Base-by-base conservation (phyloP, 2,888 invertebrate species). In the Oxyscelio sp. region DNA sequence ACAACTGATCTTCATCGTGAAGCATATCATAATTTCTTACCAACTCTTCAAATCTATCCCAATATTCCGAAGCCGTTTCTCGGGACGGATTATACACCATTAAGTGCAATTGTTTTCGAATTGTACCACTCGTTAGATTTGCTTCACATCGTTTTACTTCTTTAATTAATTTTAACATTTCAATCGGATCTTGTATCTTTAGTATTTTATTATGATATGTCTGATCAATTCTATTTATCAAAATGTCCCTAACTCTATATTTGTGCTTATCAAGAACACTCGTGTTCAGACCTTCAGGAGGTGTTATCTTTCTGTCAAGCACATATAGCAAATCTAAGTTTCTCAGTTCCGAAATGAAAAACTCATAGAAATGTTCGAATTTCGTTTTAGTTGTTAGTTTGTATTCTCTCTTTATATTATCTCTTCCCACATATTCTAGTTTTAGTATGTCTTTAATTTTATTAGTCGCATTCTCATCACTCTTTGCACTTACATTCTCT, bases 41-140 rank as follows among this genome's bases (percentile, higher is more conserved):
- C n/a, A n/a, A n/a, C n/a, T n/a, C n/a, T n/a, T n/a, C n/a, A n/a
- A 56, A 56, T 13, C 31, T 27, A 31, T 56, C 54, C 31, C 54
- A 56, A 31, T 17, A 56, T 11, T 56, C 17, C 31, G 11, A 17
- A 19, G 31, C 54, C 0, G 54, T 56, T 34, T 56, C 54, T 6
- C 19, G 54, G 0, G 1, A 1, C 17, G 54, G 31, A 22, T 56
- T 56, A 11, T 56, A 56, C 11, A 9, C 15, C 15, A 31, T 31
- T 11, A 31, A 56, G 9, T 54, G 15, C 4, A 54, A 27, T 8
- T 56, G 54, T 11, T 56, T 56, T 24, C 54, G 31, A 17, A 56
- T 54, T n/a, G 27, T 27, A 17, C 24, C 54, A 31, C 54, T 56
- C 54, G 31, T 31, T 8, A 31, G 9, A 56, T 31, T 56, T 17